Percentiles rank a stretch among this genome's conserved stretches.
phyloP scores from a whole-genome alignment of 2,113 vertebrate genomes.

The Halcyon senegalensis region DNA sequence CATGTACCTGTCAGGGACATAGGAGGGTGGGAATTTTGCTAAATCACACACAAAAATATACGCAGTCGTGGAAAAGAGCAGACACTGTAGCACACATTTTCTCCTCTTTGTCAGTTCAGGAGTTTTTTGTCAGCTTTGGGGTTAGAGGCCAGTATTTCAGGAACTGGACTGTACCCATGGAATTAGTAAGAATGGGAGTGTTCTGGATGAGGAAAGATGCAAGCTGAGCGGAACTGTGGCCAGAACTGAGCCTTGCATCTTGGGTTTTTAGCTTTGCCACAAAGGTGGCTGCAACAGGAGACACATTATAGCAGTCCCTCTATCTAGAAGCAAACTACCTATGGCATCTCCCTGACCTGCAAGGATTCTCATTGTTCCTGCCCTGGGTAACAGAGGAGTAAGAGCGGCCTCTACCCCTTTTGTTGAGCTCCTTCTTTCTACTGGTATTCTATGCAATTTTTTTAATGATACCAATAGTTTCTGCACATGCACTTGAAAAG shows the following conservation, averaged over 20 bases:
- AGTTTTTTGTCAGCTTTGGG: background rate
- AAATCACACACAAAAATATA: background rate
- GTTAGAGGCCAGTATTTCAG: background rate
- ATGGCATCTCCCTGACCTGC: background rate
- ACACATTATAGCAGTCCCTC: background rate
- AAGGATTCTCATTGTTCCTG: background rate
- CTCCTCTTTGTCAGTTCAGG: background rate
- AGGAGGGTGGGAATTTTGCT: background rate
- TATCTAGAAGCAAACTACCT: background rate
- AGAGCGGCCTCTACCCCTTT: background rate
- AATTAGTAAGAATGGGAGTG: background rate
- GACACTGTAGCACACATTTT: background rate
- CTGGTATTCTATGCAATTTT: background rate
- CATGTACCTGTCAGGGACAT: conserved; percentile 74
- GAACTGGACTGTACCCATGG: background rate
- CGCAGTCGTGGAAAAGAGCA: background rate
- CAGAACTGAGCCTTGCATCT: background rate
- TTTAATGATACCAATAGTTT: background rate
- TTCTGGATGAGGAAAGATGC: background rate
- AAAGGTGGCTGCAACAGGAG: background rate
- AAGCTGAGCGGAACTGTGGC: background rate
- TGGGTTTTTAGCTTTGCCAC: background rate
- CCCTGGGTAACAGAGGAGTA: background rate
- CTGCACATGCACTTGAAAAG: background rate
- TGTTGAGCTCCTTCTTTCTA: background rate